These are phyloP conservation scores for Pao palembangensis DNA, from an alignment of 2,113 vertebrate genomes.

Conservation along the genomic window DNA sequence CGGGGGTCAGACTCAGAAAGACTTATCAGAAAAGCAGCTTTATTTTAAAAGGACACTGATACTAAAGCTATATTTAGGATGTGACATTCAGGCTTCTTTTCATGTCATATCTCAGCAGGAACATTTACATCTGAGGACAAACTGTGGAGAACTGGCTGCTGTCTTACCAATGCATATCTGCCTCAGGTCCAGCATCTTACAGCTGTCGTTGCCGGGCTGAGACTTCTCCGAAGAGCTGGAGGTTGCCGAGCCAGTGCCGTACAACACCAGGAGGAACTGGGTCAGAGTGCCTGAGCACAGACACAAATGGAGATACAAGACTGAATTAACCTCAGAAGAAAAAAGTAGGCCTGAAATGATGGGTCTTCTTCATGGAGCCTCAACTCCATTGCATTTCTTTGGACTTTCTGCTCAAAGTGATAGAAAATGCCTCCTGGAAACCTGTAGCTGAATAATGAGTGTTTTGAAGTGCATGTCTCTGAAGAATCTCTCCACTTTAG, in stretches of 20 bases:
- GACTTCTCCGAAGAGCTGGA: slow-evolving; percentile 65
- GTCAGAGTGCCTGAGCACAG: slow-evolving; percentile 85
- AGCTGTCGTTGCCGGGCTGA: slow-evolving; percentile 79
- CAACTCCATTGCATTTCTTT: slow-evolving; percentile 9
- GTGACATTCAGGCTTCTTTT: not conserved
- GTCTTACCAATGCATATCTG: slow-evolving; percentile 93
- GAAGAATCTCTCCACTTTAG: slow-evolving; percentile 9
- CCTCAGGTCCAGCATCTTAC: slow-evolving; percentile 85
- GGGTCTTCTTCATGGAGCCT: slow-evolving; percentile 14
- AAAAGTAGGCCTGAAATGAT: slow-evolving; percentile 1
- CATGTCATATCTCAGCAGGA: slow-evolving; percentile 14
- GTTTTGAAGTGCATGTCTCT: slow-evolving; percentile 28
- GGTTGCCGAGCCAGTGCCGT: slow-evolving; percentile 78
- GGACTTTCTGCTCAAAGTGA: slow-evolving; percentile 34
- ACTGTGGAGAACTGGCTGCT: not conserved
- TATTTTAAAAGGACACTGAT: slow-evolving; percentile 14
- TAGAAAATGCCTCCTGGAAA: slow-evolving; percentile 41
- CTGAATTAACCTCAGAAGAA: slow-evolving; percentile 17
- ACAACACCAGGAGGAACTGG: slow-evolving; percentile 89
- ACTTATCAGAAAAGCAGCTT: slow-evolving; percentile 3
- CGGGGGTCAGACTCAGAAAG: not conserved
- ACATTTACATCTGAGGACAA: not conserved
- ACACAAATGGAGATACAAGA: slow-evolving; percentile 14
- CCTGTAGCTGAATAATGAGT: slow-evolving; percentile 29
- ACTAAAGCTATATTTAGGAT: not conserved